phyloP scores from a whole-genome alignment of 2,888 invertebrate species.

The Liodrosophila aerea region DNA sequence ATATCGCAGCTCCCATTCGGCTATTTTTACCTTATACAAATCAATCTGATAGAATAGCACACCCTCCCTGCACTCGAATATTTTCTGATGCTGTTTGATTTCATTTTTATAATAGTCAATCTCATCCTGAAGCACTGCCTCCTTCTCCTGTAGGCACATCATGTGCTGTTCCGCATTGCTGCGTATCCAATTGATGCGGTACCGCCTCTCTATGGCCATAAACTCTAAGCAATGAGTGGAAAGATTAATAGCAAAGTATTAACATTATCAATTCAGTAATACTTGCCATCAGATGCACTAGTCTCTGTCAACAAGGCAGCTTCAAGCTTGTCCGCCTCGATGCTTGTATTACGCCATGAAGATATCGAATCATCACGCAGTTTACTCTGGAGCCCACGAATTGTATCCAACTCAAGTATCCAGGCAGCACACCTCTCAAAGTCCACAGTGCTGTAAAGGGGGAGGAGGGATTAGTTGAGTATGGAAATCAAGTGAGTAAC shows the following conservation, averaged over 20 bases:
- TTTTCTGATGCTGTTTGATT: background rate
- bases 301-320: too few relatives aligned
- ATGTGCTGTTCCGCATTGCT: slow-evolving; percentile 41
- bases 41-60: slow-evolving; percentile 23
- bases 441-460: too few relatives aligned
- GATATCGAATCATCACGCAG: too few relatives aligned
- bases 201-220: slow-evolving; percentile 37
- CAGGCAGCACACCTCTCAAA: too few relatives aligned
- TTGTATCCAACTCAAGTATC: too few relatives aligned
- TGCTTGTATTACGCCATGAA: too few relatives aligned
- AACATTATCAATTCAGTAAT: too few relatives aligned
- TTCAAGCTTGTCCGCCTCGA: too few relatives aligned
- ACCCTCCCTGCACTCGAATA: background rate
- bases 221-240: background rate
- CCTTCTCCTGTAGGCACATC: slow-evolving; percentile 17
- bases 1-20: slow-evolving; percentile 36
- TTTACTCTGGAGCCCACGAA: too few relatives aligned
- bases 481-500: too few relatives aligned
- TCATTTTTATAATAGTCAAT: background rate
- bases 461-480: too few relatives aligned
- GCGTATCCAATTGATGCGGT: slow-evolving; percentile 49
- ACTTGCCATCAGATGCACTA: background rate
- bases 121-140: slow-evolving; percentile 12
- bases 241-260: background rate
- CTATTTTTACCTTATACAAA: background rate